These are phyloP conservation scores for Varanus komodoensis DNA, from an alignment of 2,113 vertebrate genomes.

Conservation along the genomic window DNA sequence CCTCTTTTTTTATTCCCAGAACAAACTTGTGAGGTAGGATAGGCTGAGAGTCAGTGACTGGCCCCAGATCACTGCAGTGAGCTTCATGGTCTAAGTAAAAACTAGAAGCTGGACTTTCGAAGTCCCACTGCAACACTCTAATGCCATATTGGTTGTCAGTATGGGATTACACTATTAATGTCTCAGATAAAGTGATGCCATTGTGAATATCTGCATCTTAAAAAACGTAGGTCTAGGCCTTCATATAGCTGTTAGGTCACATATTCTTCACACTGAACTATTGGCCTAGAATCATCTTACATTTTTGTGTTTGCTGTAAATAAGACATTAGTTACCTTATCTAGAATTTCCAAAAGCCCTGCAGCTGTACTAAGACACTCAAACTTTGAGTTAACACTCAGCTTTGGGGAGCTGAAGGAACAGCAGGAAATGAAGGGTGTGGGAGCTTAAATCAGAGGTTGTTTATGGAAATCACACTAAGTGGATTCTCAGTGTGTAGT, in stretches of 20 bases:
- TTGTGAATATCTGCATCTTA: conserved; percentile 63
- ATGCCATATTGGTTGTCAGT: no score
- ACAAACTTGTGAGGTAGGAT: no score
- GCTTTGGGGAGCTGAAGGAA: background rate
- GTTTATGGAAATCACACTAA: conserved; percentile 29
- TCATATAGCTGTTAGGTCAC: conserved; percentile 29
- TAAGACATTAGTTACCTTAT: background rate
- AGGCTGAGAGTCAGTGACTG: no score
- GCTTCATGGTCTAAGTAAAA: no score
- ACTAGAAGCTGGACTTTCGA: no score
- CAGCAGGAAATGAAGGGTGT: conserved; percentile 17
- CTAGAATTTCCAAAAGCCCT: conserved; percentile 23
- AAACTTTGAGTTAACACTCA: background rate
- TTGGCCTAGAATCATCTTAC: background rate
- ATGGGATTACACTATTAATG: background rate
- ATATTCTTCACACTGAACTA: background rate
- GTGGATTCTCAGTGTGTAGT: conserved; percentile 22
- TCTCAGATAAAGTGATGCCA: conserved; percentile 45
- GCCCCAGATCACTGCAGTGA: no score
- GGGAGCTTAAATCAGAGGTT: background rate
- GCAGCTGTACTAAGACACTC: background rate
- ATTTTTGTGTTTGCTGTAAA: conserved; percentile 12
- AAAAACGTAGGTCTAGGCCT: conserved; percentile 47
- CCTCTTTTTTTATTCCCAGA: no score
- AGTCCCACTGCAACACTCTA: no score